These are phyloP conservation scores for Botia almorhae DNA, from an alignment of 2,797 vertebrate species.

Conservation along the genomic window DNA sequence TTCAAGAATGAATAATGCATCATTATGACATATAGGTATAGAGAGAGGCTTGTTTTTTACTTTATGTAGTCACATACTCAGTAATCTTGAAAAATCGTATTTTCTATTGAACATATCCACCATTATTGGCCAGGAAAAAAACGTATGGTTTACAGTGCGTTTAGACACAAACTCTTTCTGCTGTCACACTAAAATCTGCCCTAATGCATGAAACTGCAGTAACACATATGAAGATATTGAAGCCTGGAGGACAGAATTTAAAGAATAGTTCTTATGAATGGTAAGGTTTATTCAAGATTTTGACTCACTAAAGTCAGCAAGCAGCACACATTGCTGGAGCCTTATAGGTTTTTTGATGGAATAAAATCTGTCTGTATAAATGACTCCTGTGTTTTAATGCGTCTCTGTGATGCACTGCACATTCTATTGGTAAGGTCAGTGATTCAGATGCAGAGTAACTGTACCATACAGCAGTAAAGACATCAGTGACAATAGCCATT, in stretches of 20 bases:
- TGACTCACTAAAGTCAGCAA: background rate
- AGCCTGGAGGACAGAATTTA: too few species aligned
- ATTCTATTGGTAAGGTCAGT: conserved; percentile 38
- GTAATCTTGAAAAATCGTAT: too few species aligned
- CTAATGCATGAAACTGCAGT: too few species aligned
- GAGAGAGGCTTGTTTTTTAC: background rate
- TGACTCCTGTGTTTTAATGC: background rate
- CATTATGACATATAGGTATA: conserved; percentile 14
- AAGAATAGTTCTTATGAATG: too few species aligned
- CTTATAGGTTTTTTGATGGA: background rate
- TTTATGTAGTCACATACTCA: too few species aligned
- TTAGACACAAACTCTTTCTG: too few species aligned
- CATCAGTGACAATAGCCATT: conserved; percentile 31
- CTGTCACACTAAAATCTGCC: too few species aligned
- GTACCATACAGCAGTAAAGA: conserved; percentile 31
- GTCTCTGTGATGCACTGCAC: conserved; percentile 19
- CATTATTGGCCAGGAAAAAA: too few species aligned
- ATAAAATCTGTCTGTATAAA: conserved; percentile 1
- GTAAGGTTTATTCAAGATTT: background rate
- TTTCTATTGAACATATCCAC: too few species aligned
- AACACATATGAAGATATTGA: too few species aligned
- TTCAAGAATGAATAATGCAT: conserved; percentile 31
- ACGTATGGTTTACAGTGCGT: too few species aligned
- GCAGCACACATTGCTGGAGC: background rate
- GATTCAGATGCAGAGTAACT: conserved; percentile 49